Evolutionary conservation across 2,797 vertebrate genomes (phyloP).

Genomic region (Sternarchorhynchus goeldii): DNA sequence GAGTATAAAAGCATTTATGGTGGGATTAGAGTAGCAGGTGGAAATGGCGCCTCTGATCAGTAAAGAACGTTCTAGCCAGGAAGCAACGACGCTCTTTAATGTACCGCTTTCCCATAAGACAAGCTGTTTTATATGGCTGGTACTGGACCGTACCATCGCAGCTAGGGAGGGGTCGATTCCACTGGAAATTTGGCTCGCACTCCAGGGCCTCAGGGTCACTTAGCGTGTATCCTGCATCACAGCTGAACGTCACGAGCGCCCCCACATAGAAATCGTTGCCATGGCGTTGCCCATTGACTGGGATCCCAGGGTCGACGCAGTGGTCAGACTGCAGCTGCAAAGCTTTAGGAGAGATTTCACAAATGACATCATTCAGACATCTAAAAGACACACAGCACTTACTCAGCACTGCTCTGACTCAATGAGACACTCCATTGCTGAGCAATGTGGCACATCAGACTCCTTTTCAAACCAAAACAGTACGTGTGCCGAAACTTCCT

Average conservation of each 20-base stretch:
- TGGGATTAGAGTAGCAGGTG: conserved; percentile 50
- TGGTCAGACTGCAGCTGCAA: conserved; percentile 95
- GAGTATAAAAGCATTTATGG: conserved; percentile 69
- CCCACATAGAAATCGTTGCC: conserved; percentile 98
- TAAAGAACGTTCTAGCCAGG: conserved; percentile 38
- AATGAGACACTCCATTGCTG: neutral
- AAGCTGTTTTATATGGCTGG: conserved; percentile 9
- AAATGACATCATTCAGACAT: conserved; percentile 31
- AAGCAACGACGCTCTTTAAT: conserved; percentile 44
- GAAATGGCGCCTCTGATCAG: conserved; percentile 30
- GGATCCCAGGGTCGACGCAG: conserved; percentile 95
- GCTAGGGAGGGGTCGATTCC: conserved; percentile 95
- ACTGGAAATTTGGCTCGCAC: conserved; percentile 99
- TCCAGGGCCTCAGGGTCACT: conserved; percentile 89
- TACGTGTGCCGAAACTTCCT: neutral
- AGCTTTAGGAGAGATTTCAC: conserved; percentile 62
- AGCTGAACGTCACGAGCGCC: conserved; percentile 93
- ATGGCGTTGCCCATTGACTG: conserved; percentile 93
- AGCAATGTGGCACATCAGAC: too few relatives aligned
- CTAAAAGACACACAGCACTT: conserved; percentile 38
- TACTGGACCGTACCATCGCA: conserved; percentile 85
- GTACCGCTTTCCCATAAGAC: conserved; percentile 37
- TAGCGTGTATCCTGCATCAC: conserved; percentile 92
- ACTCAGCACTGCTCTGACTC: neutral
- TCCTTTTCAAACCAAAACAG: too few relatives aligned